Evolutionary conservation across 2,888 invertebrate genomes (phyloP).

Genomic region (Selenia dentaria): DNA sequence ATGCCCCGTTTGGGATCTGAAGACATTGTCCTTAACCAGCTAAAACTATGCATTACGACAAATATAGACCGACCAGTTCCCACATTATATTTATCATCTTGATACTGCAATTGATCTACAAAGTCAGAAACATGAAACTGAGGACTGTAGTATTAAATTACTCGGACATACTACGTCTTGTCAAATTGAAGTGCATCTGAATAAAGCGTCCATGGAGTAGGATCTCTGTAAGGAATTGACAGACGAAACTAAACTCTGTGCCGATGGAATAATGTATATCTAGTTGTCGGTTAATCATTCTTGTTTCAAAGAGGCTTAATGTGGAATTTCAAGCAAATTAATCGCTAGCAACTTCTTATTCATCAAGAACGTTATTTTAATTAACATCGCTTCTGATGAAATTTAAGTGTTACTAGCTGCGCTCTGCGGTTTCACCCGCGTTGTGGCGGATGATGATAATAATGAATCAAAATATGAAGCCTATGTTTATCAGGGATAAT

Average conservation of each 20-base stretch:
- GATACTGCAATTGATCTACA: constrained; percentile 5
- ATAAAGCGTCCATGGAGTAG: constrained; percentile 6
- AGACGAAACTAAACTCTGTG: constrained; percentile 14
- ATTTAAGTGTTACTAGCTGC: no score
- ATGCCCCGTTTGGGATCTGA: no score
- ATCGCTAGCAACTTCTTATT: constrained; percentile 50
- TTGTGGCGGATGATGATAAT: no score
- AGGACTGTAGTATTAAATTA: constrained; percentile 20
- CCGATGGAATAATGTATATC: constrained; percentile 2
- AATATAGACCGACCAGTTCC: not conserved
- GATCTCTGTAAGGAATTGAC: constrained; percentile 10
- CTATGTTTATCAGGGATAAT: no score
- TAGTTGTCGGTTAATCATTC: not conserved
- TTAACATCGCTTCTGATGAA: constrained; percentile 46
- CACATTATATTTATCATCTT: constrained; percentile 9
- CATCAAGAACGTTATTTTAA: constrained; percentile 50
- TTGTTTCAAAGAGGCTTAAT: constrained; percentile 46
- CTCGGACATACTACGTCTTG: constrained; percentile 21
- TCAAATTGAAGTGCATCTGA: constrained; percentile 35
- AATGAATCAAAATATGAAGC: no score
- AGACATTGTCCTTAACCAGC: no score
- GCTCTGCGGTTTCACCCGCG: no score
- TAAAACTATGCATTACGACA: no score
- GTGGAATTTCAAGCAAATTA: constrained; percentile 60
- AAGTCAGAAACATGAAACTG: constrained; percentile 7